Base-by-base conservation (phyloP, 2,888 invertebrate genomes). In the Clunio marinus region DNA sequence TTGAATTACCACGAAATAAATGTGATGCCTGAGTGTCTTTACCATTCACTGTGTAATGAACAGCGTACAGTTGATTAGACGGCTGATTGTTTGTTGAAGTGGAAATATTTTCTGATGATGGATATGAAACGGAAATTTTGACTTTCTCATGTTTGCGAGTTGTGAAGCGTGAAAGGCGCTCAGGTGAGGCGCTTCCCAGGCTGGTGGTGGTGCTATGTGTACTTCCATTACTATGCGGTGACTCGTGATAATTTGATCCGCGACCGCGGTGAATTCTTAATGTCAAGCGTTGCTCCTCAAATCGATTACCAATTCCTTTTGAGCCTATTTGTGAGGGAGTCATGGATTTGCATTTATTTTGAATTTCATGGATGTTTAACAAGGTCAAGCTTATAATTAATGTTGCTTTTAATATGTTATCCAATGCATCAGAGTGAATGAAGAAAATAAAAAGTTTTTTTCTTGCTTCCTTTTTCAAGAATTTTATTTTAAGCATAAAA, bases 261-360 rank as follows among this genome's bases (percentile, higher is more conserved):
- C 90, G 82, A 0, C 96, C 96, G 0, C 95, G 83, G 78, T 96
- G 96, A 73, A 96, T 94, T 72, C 96, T 84, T 70, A 96, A 78
- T 0, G 95, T 96, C 37, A 96, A 81, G n/a, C 93, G 86, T 77
- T 93, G 92, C 76, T 93, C 92, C 73, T 93, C 91, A 76, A 93
- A 93, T 25, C 93, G 86, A 74, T 82, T 87, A 27, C 89, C 88
- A 65, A 87, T 78, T 46, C 87, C 86, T 73, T 84, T 83, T n/a
- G 81, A 78, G 69, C 86, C 87, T 83, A 41, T 2, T n/a, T n/a
- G n/a, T n/a, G n/a, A n/a, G n/a, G n/a, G n/a, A n/a, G n/a, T n/a
- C n/a, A n/a, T n/a, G n/a, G n/a, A n/a, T n/a, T n/a, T n/a, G n/a
- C n/a, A n/a, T n/a, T n/a, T n/a, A n/a, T n/a, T n/a, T n/a, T n/a